These are phyloP conservation scores for Chrysotoxum bicinctum DNA, from an alignment of 2,888 invertebrate genomes.

Conservation along the genomic window DNA sequence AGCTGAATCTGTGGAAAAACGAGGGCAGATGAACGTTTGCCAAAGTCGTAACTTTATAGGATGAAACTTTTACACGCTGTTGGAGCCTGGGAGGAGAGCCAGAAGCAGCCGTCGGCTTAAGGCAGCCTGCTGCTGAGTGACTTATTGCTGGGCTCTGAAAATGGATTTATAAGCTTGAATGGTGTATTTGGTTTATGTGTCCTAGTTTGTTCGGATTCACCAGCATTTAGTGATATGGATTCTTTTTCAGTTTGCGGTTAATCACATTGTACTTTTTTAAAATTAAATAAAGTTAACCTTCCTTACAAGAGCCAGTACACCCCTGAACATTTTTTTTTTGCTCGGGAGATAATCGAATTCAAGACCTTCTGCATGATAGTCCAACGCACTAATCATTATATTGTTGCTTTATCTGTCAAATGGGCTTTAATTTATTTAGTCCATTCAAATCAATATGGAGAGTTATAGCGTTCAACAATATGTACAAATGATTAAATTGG, in stretches of 20 bases:
- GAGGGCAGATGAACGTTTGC: constrained; percentile 57
- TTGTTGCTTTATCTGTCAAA: too few relatives aligned
- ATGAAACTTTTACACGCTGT: constrained; percentile 44
- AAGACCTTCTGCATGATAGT: too few relatives aligned
- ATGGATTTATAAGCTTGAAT: constrained; percentile 36
- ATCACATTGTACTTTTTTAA: background rate
- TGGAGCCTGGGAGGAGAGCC: background rate
- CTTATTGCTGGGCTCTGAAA: constrained; percentile 34
- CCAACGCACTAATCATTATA: too few relatives aligned
- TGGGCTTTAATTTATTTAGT: too few relatives aligned
- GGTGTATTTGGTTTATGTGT: constrained; percentile 20
- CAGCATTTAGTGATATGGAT: background rate
- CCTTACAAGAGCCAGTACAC: too few relatives aligned
- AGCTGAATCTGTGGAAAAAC: constrained; percentile 30
- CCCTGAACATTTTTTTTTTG: too few relatives aligned
- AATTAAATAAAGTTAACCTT: too few relatives aligned
- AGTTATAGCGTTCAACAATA: too few relatives aligned
- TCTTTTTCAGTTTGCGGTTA: background rate
- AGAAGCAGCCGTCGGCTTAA: background rate
- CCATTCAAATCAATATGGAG: too few relatives aligned
- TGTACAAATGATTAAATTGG: too few relatives aligned
- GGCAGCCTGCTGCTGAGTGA: constrained; percentile 39
- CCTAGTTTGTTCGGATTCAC: constrained; percentile 9
- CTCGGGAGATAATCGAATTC: too few relatives aligned
- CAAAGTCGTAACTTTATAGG: constrained; percentile 47